These are phyloP conservation scores for Drosophila sp. DNA, from an alignment of 1,140 invertebrate genomes.

Conservation along the genomic window DNA sequence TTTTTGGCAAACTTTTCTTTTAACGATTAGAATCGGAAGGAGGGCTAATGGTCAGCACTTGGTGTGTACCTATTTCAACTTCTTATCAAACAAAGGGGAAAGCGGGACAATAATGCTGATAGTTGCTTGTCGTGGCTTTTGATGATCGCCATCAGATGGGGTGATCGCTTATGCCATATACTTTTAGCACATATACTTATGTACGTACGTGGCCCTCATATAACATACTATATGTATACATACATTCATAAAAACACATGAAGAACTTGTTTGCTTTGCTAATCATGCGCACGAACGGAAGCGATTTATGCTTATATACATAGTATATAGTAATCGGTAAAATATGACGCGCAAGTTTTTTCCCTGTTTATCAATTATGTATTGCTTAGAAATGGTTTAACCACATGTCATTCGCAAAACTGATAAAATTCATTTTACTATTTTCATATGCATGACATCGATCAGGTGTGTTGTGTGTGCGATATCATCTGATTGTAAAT, in stretches of 20 bases:
- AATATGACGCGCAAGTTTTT: slow-evolving; percentile 2
- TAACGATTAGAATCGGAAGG: slow-evolving; percentile 11
- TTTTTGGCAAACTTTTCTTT: slow-evolving; percentile 31
- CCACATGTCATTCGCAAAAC: not conserved
- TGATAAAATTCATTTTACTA: not conserved
- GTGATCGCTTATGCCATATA: slow-evolving; percentile 20
- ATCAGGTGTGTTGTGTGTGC: slow-evolving; percentile 3
- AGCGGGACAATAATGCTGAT: slow-evolving; percentile 12
- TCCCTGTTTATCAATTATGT: slow-evolving; percentile 8
- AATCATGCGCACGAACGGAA: slow-evolving; percentile 26
- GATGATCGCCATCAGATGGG: slow-evolving; percentile 15
- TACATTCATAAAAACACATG: not conserved
- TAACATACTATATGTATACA: not conserved
- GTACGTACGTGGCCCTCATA: slow-evolving; percentile 10
- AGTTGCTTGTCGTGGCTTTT: not conserved
- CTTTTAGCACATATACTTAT: not conserved
- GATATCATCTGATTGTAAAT: slow-evolving; percentile 7
- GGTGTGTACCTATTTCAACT: not conserved
- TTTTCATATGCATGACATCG: slow-evolving; percentile 8
- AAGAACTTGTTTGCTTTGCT: not conserved
- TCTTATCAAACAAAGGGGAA: slow-evolving; percentile 11
- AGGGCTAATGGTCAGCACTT: slow-evolving; percentile 7
- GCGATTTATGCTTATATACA: slow-evolving; percentile 11
- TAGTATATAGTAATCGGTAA: not conserved
- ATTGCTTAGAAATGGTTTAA: slow-evolving; percentile 11